These are phyloP conservation scores for Morelia viridis DNA, from an alignment of 2,797 vertebrate genomes.

Conservation along the genomic window DNA sequence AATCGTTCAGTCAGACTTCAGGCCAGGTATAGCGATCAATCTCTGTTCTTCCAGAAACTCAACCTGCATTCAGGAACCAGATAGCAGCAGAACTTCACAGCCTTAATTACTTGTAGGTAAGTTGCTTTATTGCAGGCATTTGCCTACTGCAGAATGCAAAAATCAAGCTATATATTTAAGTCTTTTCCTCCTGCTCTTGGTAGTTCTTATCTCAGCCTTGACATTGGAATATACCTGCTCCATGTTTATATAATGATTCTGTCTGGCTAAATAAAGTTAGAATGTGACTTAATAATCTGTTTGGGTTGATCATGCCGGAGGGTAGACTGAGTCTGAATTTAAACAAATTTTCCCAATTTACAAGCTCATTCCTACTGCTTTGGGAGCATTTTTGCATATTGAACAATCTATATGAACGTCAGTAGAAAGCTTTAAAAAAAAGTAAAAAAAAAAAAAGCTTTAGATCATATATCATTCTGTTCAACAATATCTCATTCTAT, in stretches of 20 bases:
- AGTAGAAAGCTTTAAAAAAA: conserved; percentile 23
- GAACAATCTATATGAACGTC: background rate
- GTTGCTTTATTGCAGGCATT: too few relatives aligned
- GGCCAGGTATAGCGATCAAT: background rate
- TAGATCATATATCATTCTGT: conserved; percentile 65
- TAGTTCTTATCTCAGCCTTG: background rate
- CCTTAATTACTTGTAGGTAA: background rate
- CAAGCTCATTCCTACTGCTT: background rate
- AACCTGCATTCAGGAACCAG: background rate
- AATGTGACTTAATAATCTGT: background rate
- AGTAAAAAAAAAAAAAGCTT: conserved; percentile 37
- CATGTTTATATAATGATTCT: background rate
- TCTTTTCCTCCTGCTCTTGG: background rate
- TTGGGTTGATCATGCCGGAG: conserved; percentile 8
- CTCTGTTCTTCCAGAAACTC: background rate
- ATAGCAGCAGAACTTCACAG: too few relatives aligned
- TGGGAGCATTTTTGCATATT: background rate
- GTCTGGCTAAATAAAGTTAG: background rate
- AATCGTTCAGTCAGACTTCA: background rate
- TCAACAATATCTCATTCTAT: conserved; percentile 41
- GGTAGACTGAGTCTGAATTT: background rate
- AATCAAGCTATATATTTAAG: background rate
- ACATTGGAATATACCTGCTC: background rate
- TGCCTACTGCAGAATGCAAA: background rate
- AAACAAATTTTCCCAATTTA: background rate